These are phyloP conservation scores for Cordilura impudica DNA, from an alignment of 2,888 invertebrate genomes.

Conservation along the genomic window DNA sequence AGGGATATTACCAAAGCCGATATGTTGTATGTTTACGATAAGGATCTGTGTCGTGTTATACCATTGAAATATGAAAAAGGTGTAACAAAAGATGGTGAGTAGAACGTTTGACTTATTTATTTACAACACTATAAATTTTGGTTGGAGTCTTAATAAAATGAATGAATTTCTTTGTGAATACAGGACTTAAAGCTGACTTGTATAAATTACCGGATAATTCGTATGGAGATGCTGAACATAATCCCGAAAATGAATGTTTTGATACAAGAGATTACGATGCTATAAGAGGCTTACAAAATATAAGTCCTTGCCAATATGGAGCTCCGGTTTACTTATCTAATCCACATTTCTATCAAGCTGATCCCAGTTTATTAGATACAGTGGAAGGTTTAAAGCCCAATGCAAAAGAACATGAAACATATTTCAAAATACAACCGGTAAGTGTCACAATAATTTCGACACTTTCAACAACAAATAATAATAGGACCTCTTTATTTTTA, in stretches of 20 bases:
- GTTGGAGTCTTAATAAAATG: too few species aligned
- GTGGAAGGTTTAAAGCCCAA: conserved; percentile 87
- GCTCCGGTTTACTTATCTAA: conserved; percentile 93
- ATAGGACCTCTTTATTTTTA: conserved; percentile 73
- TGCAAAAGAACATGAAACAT: conserved; percentile 85
- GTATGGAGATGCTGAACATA: conserved; percentile 83
- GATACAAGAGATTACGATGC: conserved; percentile 84
- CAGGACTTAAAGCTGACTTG: conserved; percentile 85
- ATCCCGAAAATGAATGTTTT: conserved; percentile 86
- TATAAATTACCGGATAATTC: conserved; percentile 86
- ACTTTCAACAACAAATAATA: background rate
- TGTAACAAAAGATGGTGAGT: conserved; percentile 84
- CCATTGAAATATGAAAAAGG: conserved; percentile 85
- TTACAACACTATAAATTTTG: background rate
- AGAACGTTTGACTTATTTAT: background rate
- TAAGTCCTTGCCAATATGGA: conserved; percentile 92
- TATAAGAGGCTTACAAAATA: conserved; percentile 88
- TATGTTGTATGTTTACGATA: conserved; percentile 88
- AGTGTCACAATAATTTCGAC: conserved; percentile 13
- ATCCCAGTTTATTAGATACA: conserved; percentile 82
- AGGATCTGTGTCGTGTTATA: conserved; percentile 89
- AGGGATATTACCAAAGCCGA: conserved; percentile 84
- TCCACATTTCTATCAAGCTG: conserved; percentile 92
- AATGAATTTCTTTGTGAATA: too few species aligned
- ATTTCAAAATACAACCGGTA: conserved; percentile 92